Base-by-base conservation (phyloP, 2,797 vertebrate genomes). In the Tiaroga cobitis region DNA sequence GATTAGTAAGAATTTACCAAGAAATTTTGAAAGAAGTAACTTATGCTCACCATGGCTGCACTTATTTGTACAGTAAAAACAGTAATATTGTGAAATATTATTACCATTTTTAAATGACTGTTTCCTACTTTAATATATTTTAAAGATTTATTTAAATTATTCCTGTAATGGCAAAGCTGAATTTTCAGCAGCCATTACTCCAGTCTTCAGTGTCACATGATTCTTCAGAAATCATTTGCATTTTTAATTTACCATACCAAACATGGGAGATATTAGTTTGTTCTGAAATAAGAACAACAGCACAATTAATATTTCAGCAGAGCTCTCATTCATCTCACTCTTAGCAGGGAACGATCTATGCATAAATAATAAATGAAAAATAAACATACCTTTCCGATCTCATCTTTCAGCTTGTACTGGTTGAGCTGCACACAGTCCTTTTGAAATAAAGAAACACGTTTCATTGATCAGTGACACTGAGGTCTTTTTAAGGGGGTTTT, bases 381-480 rank as follows among this genome's bases (percentile, higher is more conserved):
- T 74, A 61, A 88, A 79, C 86, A 88, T 95, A 99, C 98, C 97
- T 99, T 99, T 92, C 98, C 98, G 1, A 99, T 99, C 93, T 99
- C 98, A 5, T 99, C 98, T 94, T 99, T 99, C 92, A 99, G 94
- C 63, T 97, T 99, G 91, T 99, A 99, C 93, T 99, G 98, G 92
- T 99, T 99, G 89, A 99, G 96, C 91, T 99, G 98, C 88, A 99
- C 98, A 1, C 98, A 99, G 87, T 99, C 98, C 98, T 99, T 91
- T 67, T 87, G 41, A 85, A 77, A 88, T 26, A 85, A 72, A 83
- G 34, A 46, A 69, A 65, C 15, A 70, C 7, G 68, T 59, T 4
- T 39, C 24, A 21, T 37, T 8, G n/a, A 61, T 81, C 3, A 72
- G 78, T 34, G 26, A 69, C 18, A 75, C 13, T n/a, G 5, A 86